Evolutionary conservation across 1,140 invertebrate genomes (phyloP).

Genomic region (Bombus pascuorum): DNA sequence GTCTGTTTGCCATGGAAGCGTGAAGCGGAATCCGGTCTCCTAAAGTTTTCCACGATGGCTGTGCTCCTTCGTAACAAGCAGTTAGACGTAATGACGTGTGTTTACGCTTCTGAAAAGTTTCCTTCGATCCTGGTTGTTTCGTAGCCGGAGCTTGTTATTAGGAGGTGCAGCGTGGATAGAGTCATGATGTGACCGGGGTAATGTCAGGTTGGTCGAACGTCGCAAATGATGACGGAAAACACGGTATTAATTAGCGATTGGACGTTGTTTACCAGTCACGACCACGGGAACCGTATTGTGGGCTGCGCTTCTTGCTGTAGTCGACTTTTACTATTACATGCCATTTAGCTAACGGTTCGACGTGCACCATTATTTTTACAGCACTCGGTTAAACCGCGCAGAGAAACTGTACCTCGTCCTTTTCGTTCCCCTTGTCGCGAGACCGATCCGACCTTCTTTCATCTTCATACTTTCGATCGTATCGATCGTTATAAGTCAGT

Average conservation of each 20-base stretch:
- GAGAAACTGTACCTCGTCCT: slow-evolving; percentile 37
- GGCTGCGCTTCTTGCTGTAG: slow-evolving; percentile 61
- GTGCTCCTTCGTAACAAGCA: neutral
- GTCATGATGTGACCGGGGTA: slow-evolving; percentile 61
- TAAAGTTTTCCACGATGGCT: neutral
- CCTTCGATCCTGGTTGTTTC: slow-evolving; percentile 26
- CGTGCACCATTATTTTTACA: slow-evolving; percentile 79
- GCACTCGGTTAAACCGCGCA: slow-evolving; percentile 73
- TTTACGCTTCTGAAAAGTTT: slow-evolving; percentile 42
- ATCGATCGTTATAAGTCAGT: neutral
- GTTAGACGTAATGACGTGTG: slow-evolving; percentile 42
- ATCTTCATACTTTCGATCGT: neutral
- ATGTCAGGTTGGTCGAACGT: slow-evolving; percentile 54
- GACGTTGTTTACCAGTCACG: slow-evolving; percentile 60
- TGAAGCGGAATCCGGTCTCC: neutral
- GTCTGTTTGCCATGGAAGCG: neutral
- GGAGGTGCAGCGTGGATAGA: slow-evolving; percentile 48
- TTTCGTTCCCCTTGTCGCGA: slow-evolving; percentile 58
- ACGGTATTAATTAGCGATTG: slow-evolving; percentile 64
- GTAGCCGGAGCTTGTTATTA: slow-evolving; percentile 46
- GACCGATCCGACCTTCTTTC: slow-evolving; percentile 12
- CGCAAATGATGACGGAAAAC: slow-evolving; percentile 58
- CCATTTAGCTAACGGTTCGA: slow-evolving; percentile 75
- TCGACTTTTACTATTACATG: slow-evolving; percentile 75
- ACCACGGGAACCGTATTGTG: slow-evolving; percentile 53